Percentiles rank a stretch among this genome's conserved stretches.
Evolutionary conservation across 2,797 vertebrate species (phyloP).

Genomic region (Pseudochaenichthys georgianus): DNA sequence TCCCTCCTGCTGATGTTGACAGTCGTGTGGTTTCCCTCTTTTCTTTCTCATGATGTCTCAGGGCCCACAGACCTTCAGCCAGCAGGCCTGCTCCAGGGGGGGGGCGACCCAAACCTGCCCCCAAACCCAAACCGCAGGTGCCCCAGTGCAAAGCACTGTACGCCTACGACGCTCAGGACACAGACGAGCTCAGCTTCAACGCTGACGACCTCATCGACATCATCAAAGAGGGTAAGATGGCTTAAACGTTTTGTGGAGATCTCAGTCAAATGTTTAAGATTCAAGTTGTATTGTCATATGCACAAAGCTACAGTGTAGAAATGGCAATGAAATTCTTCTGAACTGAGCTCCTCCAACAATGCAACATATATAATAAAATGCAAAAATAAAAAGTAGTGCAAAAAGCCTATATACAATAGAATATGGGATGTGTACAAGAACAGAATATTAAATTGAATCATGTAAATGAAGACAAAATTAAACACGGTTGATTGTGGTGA

Average conservation of each 20-base stretch:
- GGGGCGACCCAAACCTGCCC: slow-evolving; percentile 95
- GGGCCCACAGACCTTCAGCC: slow-evolving; percentile 89
- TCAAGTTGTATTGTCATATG: too few species aligned
- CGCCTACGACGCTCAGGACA: slow-evolving; percentile 98
- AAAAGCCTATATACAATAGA: too few species aligned
- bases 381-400: too few species aligned
- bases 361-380: too few species aligned
- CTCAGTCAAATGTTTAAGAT: not conserved
- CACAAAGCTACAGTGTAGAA: too few species aligned
- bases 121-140: slow-evolving; percentile 97
- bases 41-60: slow-evolving; percentile 57
- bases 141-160: slow-evolving; percentile 97
- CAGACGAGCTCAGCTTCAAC: slow-evolving; percentile 98
- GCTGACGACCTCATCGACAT: slow-evolving; percentile 95
- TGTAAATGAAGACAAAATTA: too few species aligned
- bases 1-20: slow-evolving; percentile 11
- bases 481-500: too few species aligned
- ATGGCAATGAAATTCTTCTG: too few species aligned
- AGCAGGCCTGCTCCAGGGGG: slow-evolving; percentile 91
- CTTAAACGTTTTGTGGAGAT: not conserved
- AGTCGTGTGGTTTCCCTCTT: slow-evolving; percentile 6
- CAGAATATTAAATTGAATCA: too few species aligned
- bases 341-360: too few species aligned
- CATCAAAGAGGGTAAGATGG: slow-evolving; percentile 91
- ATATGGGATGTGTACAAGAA: too few species aligned